A percentile compares a stretch with the other conserved stretches of the same genome.
phyloP scores from a whole-genome alignment of 2,797 vertebrate species.

The Peromyscus melanophrys region DNA sequence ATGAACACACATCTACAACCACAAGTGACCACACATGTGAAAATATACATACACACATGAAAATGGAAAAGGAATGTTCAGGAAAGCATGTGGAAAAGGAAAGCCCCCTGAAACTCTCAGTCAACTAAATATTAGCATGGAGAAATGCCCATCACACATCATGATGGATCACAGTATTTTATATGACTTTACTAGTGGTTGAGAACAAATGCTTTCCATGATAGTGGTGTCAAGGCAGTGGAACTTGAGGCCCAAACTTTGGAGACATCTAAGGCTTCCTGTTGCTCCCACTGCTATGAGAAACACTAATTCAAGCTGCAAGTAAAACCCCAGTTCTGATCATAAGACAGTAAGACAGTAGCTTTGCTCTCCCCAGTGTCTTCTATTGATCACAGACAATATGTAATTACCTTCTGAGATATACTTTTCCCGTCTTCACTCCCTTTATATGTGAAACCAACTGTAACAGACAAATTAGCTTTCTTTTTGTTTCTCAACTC shows the following conservation, averaged over 20 bases:
- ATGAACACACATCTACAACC: background rate
- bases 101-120: background rate
- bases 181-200: background rate
- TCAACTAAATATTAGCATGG: background rate
- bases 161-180: fast-evolving
- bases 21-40: background rate
- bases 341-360: constrained; percentile 61
- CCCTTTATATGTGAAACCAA: constrained; percentile 78
- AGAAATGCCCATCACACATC: background rate
- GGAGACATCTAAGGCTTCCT: background rate
- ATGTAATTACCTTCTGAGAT: constrained; percentile 78
- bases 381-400: constrained; percentile 77
- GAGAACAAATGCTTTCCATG: background rate
- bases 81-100: background rate
- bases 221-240: fast-evolving
- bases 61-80: background rate
- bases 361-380: constrained; percentile 62
- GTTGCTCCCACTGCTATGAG: background rate
- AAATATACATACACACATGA: background rate
- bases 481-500: constrained; percentile 6
- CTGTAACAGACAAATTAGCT: constrained; percentile 75
- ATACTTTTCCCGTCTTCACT: constrained; percentile 74
- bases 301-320: background rate
- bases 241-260: background rate
- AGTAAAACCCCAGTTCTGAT: constrained; percentile 60